phyloP scores from a whole-genome alignment of 2,888 invertebrate species.

The Eilema griseolum region DNA sequence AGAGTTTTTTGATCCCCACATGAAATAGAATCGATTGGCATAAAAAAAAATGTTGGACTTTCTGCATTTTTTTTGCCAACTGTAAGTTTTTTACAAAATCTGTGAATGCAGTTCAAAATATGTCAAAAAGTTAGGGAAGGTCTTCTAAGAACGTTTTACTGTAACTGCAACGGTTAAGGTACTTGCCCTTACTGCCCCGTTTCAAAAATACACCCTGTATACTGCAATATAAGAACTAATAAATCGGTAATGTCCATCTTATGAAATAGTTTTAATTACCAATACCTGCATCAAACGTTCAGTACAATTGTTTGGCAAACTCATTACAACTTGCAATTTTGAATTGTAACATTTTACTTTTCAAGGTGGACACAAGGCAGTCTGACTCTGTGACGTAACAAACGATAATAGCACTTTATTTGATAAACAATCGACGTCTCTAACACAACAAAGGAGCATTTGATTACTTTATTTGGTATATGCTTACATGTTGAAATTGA shows the following conservation, averaged over 20 bases:
- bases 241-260: constrained; percentile 11
- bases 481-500: constrained; percentile 11
- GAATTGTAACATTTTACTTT: constrained; percentile 52
- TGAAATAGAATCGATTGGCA: too few relatives aligned
- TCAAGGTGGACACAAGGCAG: constrained; percentile 54
- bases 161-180: too few relatives aligned
- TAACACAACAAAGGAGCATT: constrained; percentile 47
- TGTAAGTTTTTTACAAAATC: too few relatives aligned
- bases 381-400: constrained; percentile 51
- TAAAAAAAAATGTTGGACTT: too few relatives aligned
- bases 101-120: too few relatives aligned
- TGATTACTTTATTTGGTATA: constrained; percentile 37
- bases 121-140: too few relatives aligned
- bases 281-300: constrained; percentile 27
- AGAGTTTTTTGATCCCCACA: too few relatives aligned
- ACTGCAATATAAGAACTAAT: constrained; percentile 4
- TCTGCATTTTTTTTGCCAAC: too few relatives aligned
- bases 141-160: too few relatives aligned
- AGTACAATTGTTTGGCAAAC: constrained; percentile 41
- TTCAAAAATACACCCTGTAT: too few relatives aligned
- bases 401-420: constrained; percentile 43
- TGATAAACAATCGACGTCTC: constrained; percentile 49
- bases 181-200: too few relatives aligned
- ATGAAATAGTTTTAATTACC: constrained; percentile 37
- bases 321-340: constrained; percentile 60